Conservation (phyloP, 2,797 vertebrate genomes). For the Sus cebifrons region DNA sequence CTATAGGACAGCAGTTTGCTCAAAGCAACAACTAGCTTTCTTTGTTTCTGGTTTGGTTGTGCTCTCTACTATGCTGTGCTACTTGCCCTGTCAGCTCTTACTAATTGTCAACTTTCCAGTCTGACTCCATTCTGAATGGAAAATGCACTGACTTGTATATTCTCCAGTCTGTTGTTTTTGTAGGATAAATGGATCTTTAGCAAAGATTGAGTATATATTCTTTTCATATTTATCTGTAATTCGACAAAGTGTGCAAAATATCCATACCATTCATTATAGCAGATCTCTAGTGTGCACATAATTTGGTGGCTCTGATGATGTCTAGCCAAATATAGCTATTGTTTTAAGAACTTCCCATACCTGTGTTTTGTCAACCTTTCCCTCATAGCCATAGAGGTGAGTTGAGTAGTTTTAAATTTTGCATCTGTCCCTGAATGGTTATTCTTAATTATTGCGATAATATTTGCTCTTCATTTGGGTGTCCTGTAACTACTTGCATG, state of each 20-base stretch:
- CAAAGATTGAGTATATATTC: neutral
- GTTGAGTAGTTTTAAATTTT: slow-evolving; percentile 31
- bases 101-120: neutral
- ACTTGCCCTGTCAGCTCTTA: neutral
- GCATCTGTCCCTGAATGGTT: neutral
- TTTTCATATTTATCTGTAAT: slow-evolving; percentile 25
- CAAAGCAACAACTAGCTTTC: neutral
- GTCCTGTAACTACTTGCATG: neutral
- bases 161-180: neutral
- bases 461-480: neutral
- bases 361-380: neutral
- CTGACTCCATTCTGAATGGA: neutral
- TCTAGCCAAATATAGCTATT: neutral
- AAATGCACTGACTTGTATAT: neutral
- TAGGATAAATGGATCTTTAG: neutral
- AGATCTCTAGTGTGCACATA: neutral
- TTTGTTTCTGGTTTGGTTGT: neutral
- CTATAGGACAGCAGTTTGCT: neutral
- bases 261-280: neutral
- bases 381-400: neutral
- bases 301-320: neutral
- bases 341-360: neutral
- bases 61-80: neutral
- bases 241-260: neutral
- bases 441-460: neutral